Base-by-base conservation (phyloP, 2,888 invertebrate species). In the Eristalis tenax region DNA sequence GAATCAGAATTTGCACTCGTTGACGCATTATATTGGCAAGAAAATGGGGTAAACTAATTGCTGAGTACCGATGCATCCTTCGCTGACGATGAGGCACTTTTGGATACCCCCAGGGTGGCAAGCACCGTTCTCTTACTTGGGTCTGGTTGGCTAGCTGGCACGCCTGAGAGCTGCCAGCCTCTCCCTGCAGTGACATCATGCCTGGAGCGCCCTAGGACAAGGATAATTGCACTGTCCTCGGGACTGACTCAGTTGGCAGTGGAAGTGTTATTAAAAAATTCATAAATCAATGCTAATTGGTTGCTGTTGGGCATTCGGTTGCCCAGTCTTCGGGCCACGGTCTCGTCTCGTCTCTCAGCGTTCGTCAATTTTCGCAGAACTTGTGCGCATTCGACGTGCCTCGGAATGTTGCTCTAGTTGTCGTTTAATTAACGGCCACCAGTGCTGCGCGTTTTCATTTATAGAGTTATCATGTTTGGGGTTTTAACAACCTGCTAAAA, bases 1-100 rank as follows among this genome's bases (percentile, higher is more conserved):
- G 87, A 87, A 80, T 80, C 83, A 81, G 75, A 85, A 89, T 61
- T 81, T 85, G 59, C 82, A 88, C 66, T 87, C 87, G 35, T 84
- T 90, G 88, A 88, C 90, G 79, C 89, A 90, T 65, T 90, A 84
- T 76, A 88, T 90, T 76, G 88, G 88, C 80, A 88, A 89, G 69
- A 89, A 89, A 79, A 88, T 90, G 87, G 89, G 89, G 89, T 90
- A 89, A 89, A 65, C 83, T 66, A 18, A 32, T 10, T 35, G 4
- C 32, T 8, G 28, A 4, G 50, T 22, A 63, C 10, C 18, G 35
- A 11, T 28, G 40, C 59, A 56, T 64, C 64, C 57, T 63, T 69
- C 61, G 59, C 73, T 59, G 71, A 79, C 28, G 18, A 22, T 4
- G 43, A 64, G 83, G 69, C 80, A 73, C 79, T 80, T 83, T 83